Evolutionary conservation across 92 coral and sea anemone genomes (phyloP), one percentile per base, ranked within the genome.

Genomic region (Ricordea florida): DNA sequence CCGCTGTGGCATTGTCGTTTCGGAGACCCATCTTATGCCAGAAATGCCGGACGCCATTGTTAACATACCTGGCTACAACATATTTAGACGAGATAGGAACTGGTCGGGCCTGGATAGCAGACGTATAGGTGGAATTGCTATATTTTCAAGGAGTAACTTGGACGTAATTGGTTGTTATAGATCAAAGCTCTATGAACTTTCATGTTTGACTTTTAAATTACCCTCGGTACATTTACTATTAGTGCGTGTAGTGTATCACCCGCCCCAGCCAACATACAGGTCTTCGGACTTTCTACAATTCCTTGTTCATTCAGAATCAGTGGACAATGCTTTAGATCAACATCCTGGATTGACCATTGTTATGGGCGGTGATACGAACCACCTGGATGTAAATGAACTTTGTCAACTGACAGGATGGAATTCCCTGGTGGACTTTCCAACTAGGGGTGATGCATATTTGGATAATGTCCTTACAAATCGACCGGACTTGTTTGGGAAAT

Each of bases 401-500:
- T 27, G 41, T 30, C 46, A 13, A 9, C 14, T 83, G 63, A 62
- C 89, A 7, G 85, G 79, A 30, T 68, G 66, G 70, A 52, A 67
- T 16, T 28, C 72, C 46, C 72, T 83, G 17, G 89, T 78, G 17
- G 80, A 79, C 57, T 85, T 85, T 38, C 80, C 86, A 49, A 79
- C 90, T 6, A 70, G 66, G 36, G 87, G 69, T 40, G 52, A 79
- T 29, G 70, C 82, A 20, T 66, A 35, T 30, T 58, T 84, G 33
- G 85, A 85, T 55, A 70, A 70, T 27, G 51, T 48, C 18, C 47
- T 85, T 6, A 84, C 85, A 28, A 84, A 60, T 57, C 45, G 87
- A 25, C 31, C n/a, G 33, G 90, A 80, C 42, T 42, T 79, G 21
- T 79, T 85, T 63, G 74, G 58, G 31, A 69, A 68, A 40, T 75